Base-by-base conservation (phyloP, 2,113 vertebrate species). In the Podarcis cretensis region DNA sequence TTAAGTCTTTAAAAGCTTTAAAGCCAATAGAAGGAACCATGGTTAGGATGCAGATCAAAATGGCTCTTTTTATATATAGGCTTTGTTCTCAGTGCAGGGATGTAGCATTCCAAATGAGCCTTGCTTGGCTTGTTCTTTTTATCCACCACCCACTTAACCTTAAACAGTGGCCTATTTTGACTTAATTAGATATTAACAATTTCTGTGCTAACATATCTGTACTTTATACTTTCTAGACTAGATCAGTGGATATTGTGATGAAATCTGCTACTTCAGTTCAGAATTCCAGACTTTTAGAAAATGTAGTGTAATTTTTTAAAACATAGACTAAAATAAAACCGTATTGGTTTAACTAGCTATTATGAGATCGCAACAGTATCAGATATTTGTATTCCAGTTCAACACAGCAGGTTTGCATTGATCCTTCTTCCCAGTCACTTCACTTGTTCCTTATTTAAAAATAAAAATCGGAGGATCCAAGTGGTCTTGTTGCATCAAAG, bases 401-500 rank as follows among this genome's bases (percentile, higher is more conserved):
- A 63, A 66, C 71, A 59, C 65, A 59, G 21, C 59, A 35, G 13
- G 0, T 12, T 66, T 80, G 21, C 63, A 66, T 27, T 30, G 13
- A 40, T 35, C 14, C 74, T 83, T 84, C 78, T 75, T 3, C 20
- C 2, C 80, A 54, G 1, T 13, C 4, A 54, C 59, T 80, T 80
- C 83, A 63, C 13, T 85, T 43, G 35, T 75, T 63, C 32, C 32
- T 69, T 32, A 66, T 48, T n/a, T 6, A 40, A 35, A 37, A 74
- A 90, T 73, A 4, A 30, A 43, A 4, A 32, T 78, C 65, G 6
- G 32, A 59, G 79, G 59, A 35, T 82, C 83, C 18, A 86, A 63
- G 32, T 84, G 69, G 65, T 68, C 89, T 10, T 79, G 0, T 71
- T 84, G 37, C 87, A 57, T 63, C 82, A 87, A 59, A 78, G 88